Evolutionary conservation across 35 echinoderm and acorn worm genomes (phyloP), one percentile per base, ranked within the genome.

Genomic region (Heliocidaris tuberculata): DNA sequence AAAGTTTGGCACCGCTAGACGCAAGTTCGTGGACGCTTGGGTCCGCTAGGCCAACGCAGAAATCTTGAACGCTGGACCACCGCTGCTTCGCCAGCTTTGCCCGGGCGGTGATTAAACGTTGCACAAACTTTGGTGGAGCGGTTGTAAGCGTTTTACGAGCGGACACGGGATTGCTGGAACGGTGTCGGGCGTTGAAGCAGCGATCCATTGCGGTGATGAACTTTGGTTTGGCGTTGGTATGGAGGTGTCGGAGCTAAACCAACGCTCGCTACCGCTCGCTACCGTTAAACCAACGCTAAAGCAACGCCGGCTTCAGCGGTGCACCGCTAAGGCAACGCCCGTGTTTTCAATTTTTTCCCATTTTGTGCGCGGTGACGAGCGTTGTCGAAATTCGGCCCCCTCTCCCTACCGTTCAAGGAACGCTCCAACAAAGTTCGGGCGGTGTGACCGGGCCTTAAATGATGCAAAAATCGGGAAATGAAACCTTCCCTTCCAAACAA

Each of bases 281-380:
- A 89, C 87, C 87, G 87, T 89, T 89, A 89, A 89, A 89, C 87
- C 87, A 89, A 89, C 86, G 86, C 86, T 88, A 88, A 88, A 88
- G 86, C 86, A 88, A 88, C 31, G 87, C 4, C 87, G 87, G 87
- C 87, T 89, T 89, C 87, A 89, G 87, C 87, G 87, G 87, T 89
- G 87, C 87, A 89, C 87, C 87, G 87, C 87, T 89, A 52, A 52
- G 50, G 50, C 50, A 52, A 52, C 50, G 50, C 50, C 50, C 50
- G 50, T 52, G 50, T 52, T 52, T 52, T 52, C 50, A 52, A 10
- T 86, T 86, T 12, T 88, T 42, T 48, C 8, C 86, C 30, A 88
- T 88, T 88, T 88, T 31, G 86, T 32, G 86, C 86, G 86, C 86
- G 86, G 86, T 88, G 86, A 88, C 86, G 86, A 88, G 86, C 86